These are phyloP conservation scores for Siniperca undulata DNA, from an alignment of 2,797 vertebrate genomes.

Conservation along the genomic window DNA sequence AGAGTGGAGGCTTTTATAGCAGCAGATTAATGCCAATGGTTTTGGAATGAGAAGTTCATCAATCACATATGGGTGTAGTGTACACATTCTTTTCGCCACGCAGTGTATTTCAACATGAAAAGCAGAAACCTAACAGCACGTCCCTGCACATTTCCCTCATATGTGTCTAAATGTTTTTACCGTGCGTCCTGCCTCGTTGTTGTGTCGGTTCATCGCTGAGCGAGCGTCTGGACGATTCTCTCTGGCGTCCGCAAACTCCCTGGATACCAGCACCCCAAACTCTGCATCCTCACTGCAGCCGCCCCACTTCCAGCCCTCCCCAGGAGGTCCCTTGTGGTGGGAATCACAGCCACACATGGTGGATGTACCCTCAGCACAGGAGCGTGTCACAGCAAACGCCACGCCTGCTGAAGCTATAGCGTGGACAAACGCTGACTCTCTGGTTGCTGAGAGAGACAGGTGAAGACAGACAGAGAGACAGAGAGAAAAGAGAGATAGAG, in stretches of 20 bases:
- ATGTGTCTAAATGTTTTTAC: slow-evolving; percentile 76
- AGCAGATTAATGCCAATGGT: not conserved
- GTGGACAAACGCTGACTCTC: slow-evolving; percentile 97
- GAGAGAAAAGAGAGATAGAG: slow-evolving; percentile 5
- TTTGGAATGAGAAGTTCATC: not conserved
- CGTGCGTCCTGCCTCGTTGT: slow-evolving; percentile 97
- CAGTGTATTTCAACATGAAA: too few relatives aligned
- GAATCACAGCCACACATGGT: slow-evolving; percentile 97
- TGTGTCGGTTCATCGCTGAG: slow-evolving; percentile 98
- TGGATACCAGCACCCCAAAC: slow-evolving; percentile 96
- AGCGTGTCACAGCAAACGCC: slow-evolving; percentile 95
- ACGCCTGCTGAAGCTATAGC: slow-evolving; percentile 97
- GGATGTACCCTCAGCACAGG: slow-evolving; percentile 94
- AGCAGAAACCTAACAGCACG: not conserved
- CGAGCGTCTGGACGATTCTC: slow-evolving; percentile 97
- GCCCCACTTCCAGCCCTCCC: slow-evolving; percentile 99
- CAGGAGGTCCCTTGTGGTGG: slow-evolving; percentile 95
- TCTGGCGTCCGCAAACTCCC: slow-evolving; percentile 95
- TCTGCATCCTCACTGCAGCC: slow-evolving; percentile 98
- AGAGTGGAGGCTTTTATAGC: not conserved
- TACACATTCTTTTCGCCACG: not conserved
- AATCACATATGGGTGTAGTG: slow-evolving; percentile 5
- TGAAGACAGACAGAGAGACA: slow-evolving; percentile 33
- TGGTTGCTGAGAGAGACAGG: slow-evolving; percentile 87
- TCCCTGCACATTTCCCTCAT: not conserved